Conservation (phyloP, 2,888 invertebrate species). For the Orthonychiurus folsomi region DNA sequence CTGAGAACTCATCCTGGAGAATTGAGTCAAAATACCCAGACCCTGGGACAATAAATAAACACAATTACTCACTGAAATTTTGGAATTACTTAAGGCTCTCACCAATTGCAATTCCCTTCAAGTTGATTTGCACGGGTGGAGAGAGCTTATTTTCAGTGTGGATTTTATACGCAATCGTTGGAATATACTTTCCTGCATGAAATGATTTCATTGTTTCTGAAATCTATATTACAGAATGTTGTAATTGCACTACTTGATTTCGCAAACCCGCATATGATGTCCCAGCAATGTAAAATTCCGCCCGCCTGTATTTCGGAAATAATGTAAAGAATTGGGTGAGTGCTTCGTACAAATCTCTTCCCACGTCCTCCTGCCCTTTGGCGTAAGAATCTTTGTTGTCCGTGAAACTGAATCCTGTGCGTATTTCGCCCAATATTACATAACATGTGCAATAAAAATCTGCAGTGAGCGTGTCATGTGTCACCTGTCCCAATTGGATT, state of each 20-base stretch:
- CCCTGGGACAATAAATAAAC: too few relatives aligned
- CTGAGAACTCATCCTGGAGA: slow-evolving; percentile 4
- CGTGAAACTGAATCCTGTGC: slow-evolving; percentile 14
- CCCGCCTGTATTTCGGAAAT: slow-evolving; percentile 6
- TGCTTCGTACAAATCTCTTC: slow-evolving; percentile 13
- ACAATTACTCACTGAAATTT: too few relatives aligned
- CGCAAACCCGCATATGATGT: slow-evolving; percentile 6
- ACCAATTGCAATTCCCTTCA: slow-evolving; percentile 14
- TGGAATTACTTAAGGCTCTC: too few relatives aligned
- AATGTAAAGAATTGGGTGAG: slow-evolving; percentile 14
- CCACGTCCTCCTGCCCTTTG: slow-evolving; percentile 4
- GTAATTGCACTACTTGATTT: too few relatives aligned
- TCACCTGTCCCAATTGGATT: slow-evolving; percentile 73
- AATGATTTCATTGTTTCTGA: not conserved
- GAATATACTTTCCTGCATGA: slow-evolving; percentile 13
- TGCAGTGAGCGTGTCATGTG: not conserved
- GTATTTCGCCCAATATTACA: not conserved
- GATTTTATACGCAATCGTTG: slow-evolving; percentile 8
- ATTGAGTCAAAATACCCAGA: slow-evolving; percentile 11
- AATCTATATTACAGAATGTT: not conserved
- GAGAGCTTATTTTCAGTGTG: slow-evolving; percentile 6
- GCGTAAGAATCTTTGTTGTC: slow-evolving; percentile 10
- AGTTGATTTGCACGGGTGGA: slow-evolving; percentile 1
- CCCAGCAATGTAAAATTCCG: slow-evolving; percentile 13
- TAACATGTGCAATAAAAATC: not conserved